A percentile compares a stretch with the other conserved stretches of the same genome.
Conservation (phyloP, 2,888 invertebrate species). For the Dryomyza anilis region DNA sequence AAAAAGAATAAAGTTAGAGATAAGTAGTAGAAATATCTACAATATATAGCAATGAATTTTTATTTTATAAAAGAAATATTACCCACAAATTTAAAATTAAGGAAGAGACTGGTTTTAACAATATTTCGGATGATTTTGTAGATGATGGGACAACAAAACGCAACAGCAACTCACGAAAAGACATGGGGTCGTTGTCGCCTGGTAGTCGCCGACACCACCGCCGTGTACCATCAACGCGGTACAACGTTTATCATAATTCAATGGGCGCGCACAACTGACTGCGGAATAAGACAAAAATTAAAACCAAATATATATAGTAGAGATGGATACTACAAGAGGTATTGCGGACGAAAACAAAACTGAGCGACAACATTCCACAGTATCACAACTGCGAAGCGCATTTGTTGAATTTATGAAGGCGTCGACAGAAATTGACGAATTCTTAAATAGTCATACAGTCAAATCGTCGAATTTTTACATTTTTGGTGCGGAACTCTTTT, state of each 20-base stretch:
- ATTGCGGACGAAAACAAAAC: too few relatives aligned
- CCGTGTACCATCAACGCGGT: neutral
- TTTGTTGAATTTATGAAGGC: slow-evolving; percentile 20
- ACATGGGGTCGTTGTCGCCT: slow-evolving; percentile 15
- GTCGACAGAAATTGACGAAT: slow-evolving; percentile 23
- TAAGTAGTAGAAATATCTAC: too few relatives aligned
- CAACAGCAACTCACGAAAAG: neutral
- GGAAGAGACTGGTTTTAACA: too few relatives aligned
- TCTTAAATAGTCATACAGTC: slow-evolving; percentile 7
- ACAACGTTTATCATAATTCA: slow-evolving; percentile 6
- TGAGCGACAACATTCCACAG: too few relatives aligned
- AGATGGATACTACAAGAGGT: too few relatives aligned
- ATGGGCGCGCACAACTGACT: slow-evolving; percentile 1
- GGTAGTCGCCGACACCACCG: neutral
- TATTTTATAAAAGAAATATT: too few relatives aligned
- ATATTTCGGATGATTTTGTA: too few relatives aligned
- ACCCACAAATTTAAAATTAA: slow-evolving; percentile 11
- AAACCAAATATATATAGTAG: too few relatives aligned
- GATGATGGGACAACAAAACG: slow-evolving; percentile 5
- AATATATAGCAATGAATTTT: too few relatives aligned
- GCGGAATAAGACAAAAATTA: neutral
- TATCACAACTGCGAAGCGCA: too few relatives aligned
- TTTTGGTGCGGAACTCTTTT: slow-evolving; percentile 7
- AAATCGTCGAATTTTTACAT: neutral
- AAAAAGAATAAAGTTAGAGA: too few relatives aligned